These are phyloP conservation scores for Drosophila littoralis DNA, from an alignment of 1,140 invertebrate species.

Conservation along the genomic window DNA sequence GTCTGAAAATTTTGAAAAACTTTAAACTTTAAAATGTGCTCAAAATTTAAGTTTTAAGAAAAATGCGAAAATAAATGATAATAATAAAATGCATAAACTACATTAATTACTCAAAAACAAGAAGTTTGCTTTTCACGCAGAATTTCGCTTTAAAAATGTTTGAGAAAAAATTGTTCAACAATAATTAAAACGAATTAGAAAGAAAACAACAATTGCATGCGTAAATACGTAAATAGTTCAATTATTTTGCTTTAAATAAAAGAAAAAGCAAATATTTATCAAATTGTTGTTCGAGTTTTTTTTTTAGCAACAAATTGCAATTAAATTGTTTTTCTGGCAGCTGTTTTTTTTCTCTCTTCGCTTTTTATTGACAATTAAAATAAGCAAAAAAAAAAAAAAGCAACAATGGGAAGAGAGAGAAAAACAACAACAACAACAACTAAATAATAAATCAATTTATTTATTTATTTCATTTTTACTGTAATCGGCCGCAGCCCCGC, in stretches of 20 bases:
- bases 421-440: slow-evolving; percentile 24
- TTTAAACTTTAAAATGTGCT: too few species aligned
- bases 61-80: too few species aligned
- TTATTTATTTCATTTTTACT: slow-evolving; percentile 71
- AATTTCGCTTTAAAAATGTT: too few species aligned
- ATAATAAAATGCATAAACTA: too few species aligned
- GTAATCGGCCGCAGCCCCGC: slow-evolving; percentile 27
- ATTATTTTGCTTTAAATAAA: not conserved
- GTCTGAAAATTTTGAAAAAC: too few species aligned
- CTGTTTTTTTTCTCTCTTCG: slow-evolving; percentile 23
- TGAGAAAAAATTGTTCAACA: not conserved
- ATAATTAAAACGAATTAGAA: not conserved
- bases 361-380: slow-evolving; percentile 47
- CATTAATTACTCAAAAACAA: too few species aligned
- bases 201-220: too few species aligned
- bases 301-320: slow-evolving; percentile 22
- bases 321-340: slow-evolving; percentile 38
- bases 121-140: too few species aligned
- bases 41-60: too few species aligned
- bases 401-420: slow-evolving; percentile 10
- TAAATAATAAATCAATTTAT: slow-evolving; percentile 64
- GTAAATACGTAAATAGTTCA: too few species aligned
- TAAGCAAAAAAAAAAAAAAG: slow-evolving; percentile 28
- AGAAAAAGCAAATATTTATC: not conserved
- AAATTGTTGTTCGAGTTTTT: slow-evolving; percentile 9